These are phyloP conservation scores for Takifugu rubripes DNA, from an alignment of 2,797 vertebrate species.

Conservation along the genomic window DNA sequence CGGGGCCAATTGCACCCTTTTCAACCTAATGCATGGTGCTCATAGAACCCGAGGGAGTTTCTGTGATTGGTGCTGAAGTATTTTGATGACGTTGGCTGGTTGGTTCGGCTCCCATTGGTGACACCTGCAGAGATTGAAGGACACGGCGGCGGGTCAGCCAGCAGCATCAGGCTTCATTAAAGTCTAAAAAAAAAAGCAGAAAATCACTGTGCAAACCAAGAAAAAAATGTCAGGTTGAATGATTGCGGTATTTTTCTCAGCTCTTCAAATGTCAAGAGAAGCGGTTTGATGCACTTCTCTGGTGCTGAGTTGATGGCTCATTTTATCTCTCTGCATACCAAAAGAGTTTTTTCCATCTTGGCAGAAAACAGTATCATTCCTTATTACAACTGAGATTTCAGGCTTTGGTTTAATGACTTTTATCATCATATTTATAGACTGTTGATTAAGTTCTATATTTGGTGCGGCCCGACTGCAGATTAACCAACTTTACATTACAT, in stretches of 20 bases:
- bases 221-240: slow-evolving; percentile 32
- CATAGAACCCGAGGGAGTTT: slow-evolving; percentile 29
- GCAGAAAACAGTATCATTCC: slow-evolving; percentile 45
- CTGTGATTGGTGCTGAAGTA: slow-evolving; percentile 61
- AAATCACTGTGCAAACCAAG: slow-evolving; percentile 67
- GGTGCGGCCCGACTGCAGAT: slow-evolving; percentile 59
- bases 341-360: not conserved
- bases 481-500: slow-evolving; percentile 49
- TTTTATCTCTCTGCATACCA: slow-evolving; percentile 45
- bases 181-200: slow-evolving; percentile 3
- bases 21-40: slow-evolving; percentile 31
- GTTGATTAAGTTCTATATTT: slow-evolving; percentile 66
- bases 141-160: slow-evolving; percentile 27
- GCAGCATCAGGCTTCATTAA: slow-evolving; percentile 66
- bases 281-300: slow-evolving; percentile 58
- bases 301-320: slow-evolving; percentile 74
- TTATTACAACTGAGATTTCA: slow-evolving; percentile 47
- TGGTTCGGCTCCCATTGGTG: no score
- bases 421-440: slow-evolving; percentile 68
- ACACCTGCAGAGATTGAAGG: slow-evolving; percentile 29
- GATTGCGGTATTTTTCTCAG: slow-evolving; percentile 42
- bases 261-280: slow-evolving; percentile 67
- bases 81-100: no score
- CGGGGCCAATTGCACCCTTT: slow-evolving; percentile 20
- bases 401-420: no score